These are phyloP conservation scores for Panthera tigris DNA, from an alignment of 2,113 vertebrate species.

Conservation along the genomic window DNA sequence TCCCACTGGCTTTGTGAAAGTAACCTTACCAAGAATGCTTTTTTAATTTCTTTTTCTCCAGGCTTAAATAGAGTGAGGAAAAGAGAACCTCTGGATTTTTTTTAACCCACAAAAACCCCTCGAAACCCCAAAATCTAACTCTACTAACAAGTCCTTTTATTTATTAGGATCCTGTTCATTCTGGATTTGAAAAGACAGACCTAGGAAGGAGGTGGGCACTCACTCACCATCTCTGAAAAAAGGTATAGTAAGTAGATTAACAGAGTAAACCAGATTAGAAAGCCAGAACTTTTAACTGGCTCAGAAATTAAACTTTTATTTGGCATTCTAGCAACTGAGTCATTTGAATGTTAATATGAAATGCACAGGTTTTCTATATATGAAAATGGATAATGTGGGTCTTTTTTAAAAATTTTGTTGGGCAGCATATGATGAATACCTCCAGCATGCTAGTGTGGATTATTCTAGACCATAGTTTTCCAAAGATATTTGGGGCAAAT, in stretches of 20 bases:
- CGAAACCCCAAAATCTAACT: background rate
- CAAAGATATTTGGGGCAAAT: background rate
- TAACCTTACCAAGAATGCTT: background rate
- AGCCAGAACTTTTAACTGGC: background rate
- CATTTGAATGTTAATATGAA: background rate
- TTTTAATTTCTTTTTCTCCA: conserved; percentile 46
- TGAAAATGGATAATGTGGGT: background rate
- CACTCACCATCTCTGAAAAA: background rate
- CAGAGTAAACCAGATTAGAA: background rate
- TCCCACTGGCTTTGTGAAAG: conserved; percentile 7
- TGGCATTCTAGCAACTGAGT: background rate
- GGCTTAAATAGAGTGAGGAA: conserved; percentile 18
- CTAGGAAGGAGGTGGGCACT: background rate
- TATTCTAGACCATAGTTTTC: background rate
- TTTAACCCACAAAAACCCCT: background rate
- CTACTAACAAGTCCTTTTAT: background rate
- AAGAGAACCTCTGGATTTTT: background rate
- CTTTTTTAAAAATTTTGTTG: background rate
- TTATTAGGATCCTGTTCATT: background rate
- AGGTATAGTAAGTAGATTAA: background rate
- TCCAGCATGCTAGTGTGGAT: background rate
- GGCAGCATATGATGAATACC: background rate
- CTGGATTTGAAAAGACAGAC: background rate
- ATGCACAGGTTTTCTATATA: background rate
- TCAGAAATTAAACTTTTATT: background rate